These are phyloP conservation scores for Apotomis capreana DNA, from an alignment of 2,888 invertebrate species.

Conservation along the genomic window DNA sequence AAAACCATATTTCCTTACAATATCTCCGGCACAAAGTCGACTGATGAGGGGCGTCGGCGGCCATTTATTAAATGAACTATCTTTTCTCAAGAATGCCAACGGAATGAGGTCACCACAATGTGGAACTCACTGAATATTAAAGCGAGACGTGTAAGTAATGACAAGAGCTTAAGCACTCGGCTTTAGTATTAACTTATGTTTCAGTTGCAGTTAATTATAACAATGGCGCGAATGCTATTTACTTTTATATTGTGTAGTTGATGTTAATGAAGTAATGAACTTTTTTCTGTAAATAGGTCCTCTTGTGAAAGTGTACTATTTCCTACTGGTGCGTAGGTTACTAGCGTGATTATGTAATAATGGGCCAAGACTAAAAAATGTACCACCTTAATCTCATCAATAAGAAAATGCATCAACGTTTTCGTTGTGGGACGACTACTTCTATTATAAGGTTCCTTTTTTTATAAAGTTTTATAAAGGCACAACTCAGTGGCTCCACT, in stretches of 20 bases:
- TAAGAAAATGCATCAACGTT: too few relatives aligned
- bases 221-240: neutral
- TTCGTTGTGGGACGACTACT: too few relatives aligned
- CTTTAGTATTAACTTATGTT: slow-evolving; percentile 34
- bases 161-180: slow-evolving; percentile 28
- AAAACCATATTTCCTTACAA: slow-evolving; percentile 36
- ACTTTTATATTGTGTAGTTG: neutral
- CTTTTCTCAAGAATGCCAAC: slow-evolving; percentile 50
- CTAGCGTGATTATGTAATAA: too few relatives aligned
- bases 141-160: slow-evolving; percentile 45
- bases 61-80: slow-evolving; percentile 71
- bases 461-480: too few relatives aligned
- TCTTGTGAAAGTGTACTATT: too few relatives aligned
- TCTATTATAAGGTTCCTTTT: too few relatives aligned
- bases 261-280: neutral
- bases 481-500: too few relatives aligned
- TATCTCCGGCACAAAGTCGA: slow-evolving; percentile 51
- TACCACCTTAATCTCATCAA: too few relatives aligned
- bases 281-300: too few relatives aligned
- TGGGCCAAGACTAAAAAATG: too few relatives aligned
- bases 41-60: slow-evolving; percentile 57
- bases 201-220: slow-evolving; percentile 16
- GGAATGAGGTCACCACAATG: slow-evolving; percentile 47
- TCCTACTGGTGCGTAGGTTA: too few relatives aligned
- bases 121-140: slow-evolving; percentile 54